Conservation (phyloP, 2,113 vertebrate genomes). For the Microcebus jonahi region DNA sequence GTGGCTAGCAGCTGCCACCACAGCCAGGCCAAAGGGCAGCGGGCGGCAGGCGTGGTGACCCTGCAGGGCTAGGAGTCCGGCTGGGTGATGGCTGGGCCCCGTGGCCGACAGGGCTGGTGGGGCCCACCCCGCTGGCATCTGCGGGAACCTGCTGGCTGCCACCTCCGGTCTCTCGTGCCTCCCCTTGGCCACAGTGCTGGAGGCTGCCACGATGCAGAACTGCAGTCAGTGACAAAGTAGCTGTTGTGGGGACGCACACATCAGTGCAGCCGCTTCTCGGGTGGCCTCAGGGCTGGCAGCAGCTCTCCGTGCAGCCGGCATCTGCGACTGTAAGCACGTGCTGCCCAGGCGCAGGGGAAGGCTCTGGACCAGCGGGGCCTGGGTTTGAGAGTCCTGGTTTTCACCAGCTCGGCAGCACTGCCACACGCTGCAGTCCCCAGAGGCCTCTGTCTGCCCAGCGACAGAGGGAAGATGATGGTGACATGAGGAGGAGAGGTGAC, state of each 20-base stretch:
- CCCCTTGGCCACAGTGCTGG: neutral
- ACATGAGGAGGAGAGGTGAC: neutral
- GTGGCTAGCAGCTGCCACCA: neutral
- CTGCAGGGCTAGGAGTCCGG: no score
- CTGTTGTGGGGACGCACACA: neutral
- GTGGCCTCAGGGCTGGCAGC: neutral
- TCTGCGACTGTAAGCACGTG: neutral
- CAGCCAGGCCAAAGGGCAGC: neutral
- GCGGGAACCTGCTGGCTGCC: neutral
- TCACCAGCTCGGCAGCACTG: neutral
- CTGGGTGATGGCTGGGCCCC: neutral
- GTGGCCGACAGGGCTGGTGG: neutral
- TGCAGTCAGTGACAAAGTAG: neutral
- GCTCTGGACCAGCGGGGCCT: neutral
- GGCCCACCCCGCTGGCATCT: neutral
- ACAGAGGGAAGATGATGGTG: neutral
- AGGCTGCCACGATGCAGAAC: neutral
- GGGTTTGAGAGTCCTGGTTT: neutral
- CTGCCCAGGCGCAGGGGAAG: neutral
- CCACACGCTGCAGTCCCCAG: neutral
- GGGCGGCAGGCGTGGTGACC: no score
- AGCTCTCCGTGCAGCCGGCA: neutral
- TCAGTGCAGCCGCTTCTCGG: neutral
- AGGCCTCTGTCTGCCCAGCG: neutral
- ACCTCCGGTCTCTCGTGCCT: neutral